Conservation (phyloP, 2,113 vertebrate species). For the Gnathonemus longibarbis region DNA sequence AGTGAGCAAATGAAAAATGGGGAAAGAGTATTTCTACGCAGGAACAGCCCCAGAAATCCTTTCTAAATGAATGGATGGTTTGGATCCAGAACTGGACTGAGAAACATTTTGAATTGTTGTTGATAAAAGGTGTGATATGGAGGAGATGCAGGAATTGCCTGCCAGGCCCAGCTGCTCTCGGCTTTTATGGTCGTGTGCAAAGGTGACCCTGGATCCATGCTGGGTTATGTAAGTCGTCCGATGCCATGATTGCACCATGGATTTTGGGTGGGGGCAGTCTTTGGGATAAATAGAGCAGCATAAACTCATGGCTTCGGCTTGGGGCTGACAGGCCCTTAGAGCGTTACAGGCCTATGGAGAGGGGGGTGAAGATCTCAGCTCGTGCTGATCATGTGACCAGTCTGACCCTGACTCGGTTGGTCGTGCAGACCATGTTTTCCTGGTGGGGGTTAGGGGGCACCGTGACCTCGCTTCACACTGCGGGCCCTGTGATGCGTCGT, state of each 20-base stretch:
- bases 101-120: neutral
- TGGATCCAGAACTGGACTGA: neutral
- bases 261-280: neutral
- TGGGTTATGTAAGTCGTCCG: neutral
- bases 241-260: neutral
- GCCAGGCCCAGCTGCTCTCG: neutral
- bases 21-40: neutral
- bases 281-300: neutral
- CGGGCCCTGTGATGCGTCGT: neutral
- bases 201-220: neutral
- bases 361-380: neutral
- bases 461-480: neutral
- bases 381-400: neutral
- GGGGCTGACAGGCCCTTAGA: neutral
- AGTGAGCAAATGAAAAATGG: neutral
- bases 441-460: neutral
- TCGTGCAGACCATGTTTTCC: neutral
- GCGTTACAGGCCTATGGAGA: neutral
- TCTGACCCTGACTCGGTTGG: neutral
- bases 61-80: neutral
- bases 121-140: neutral
- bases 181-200: neutral
- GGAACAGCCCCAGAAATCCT: neutral
- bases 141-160: neutral
- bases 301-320: neutral